phyloP scores from a whole-genome alignment of 2,113 vertebrate species.

The Ceyx margarethae region DNA sequence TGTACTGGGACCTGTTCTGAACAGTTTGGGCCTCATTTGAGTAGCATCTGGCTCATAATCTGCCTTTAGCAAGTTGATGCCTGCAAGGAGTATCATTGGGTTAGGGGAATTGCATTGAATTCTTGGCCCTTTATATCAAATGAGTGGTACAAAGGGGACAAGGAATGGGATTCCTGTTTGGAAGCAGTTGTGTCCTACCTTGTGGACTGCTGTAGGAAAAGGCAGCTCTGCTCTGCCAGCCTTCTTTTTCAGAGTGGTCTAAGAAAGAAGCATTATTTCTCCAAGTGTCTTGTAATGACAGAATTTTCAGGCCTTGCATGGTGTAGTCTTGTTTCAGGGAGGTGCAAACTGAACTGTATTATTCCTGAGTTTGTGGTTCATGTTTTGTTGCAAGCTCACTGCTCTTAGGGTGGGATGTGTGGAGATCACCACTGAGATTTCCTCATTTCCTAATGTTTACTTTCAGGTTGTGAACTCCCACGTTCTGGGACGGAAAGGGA shows the following conservation, averaged over 20 bases:
- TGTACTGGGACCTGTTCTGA: background rate
- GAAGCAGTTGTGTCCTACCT: background rate
- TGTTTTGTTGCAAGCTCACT: background rate
- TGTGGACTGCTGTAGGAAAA: background rate
- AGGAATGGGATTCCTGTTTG: background rate
- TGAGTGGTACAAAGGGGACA: background rate
- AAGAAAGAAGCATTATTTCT: background rate
- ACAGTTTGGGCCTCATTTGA: background rate
- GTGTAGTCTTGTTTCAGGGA: background rate
- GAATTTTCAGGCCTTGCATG: background rate
- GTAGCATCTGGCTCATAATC: background rate
- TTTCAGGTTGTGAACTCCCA: conserved; percentile 28
- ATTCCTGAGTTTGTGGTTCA: background rate
- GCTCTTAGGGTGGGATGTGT: background rate
- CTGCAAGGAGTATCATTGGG: background rate
- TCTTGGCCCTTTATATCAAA: background rate
- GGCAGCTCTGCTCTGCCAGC: background rate
- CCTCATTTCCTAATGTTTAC: background rate
- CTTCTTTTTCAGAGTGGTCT: background rate
- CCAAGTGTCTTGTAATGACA: background rate
- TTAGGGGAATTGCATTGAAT: background rate
- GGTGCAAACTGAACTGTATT: background rate
- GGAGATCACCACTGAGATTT: background rate
- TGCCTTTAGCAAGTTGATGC: background rate
- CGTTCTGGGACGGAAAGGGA: background rate